phyloP scores from a whole-genome alignment of 2,113 vertebrate species.

The Antechinus stuartii region DNA sequence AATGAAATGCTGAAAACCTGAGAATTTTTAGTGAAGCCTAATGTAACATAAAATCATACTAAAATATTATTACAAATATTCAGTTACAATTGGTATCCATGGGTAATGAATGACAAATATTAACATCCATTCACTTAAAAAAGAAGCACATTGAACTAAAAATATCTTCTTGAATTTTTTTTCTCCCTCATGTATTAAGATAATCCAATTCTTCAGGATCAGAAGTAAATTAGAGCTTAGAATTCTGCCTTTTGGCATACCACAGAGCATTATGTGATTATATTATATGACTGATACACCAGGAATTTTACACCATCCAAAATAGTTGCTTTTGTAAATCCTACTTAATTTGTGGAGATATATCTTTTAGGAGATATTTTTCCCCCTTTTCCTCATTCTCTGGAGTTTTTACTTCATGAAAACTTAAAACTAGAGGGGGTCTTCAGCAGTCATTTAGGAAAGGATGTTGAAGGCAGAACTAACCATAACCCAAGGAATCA shows the following conservation, averaged over 20 bases:
- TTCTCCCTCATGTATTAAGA: conserved; percentile 18
- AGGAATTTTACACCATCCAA: conserved; percentile 39
- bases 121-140: conserved; percentile 5
- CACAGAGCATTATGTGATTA: not conserved
- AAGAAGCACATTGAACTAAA: conserved; percentile 16
- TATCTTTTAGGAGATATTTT: not conserved
- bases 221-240: conserved; percentile 13
- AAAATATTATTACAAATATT: not conserved
- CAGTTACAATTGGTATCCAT: not conserved
- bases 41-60: not conserved
- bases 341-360: not conserved
- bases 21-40: not conserved
- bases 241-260: not conserved
- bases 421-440: not conserved
- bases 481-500: not conserved
- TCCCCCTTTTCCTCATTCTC: not conserved
- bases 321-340: conserved; percentile 27
- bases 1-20: not conserved
- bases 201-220: conserved; percentile 16
- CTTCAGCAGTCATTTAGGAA: not conserved
- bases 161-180: conserved; percentile 6
- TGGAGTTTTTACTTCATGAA: conserved; percentile 31
- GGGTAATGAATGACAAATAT: conserved; percentile 29
- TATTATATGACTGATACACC: not conserved
- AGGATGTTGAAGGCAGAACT: not conserved